These are phyloP conservation scores for Biston betularia DNA, from an alignment of 2,888 invertebrate species.

Conservation along the genomic window DNA sequence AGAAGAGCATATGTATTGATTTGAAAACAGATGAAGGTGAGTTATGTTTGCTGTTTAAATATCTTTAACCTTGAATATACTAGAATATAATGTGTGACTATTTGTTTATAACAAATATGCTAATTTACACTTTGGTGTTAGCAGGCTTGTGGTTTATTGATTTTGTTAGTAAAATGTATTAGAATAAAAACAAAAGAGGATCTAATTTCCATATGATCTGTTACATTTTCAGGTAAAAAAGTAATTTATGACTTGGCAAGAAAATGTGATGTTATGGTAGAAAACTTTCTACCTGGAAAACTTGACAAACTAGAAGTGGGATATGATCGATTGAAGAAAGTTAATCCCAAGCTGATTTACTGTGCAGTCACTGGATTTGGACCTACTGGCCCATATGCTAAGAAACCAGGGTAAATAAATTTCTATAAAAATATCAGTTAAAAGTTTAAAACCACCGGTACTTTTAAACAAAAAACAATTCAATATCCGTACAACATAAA, in stretches of 20 bases:
- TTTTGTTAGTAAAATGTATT: not conserved
- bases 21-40: slow-evolving; percentile 90
- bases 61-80: not conserved
- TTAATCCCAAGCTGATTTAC: slow-evolving; percentile 94
- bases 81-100: not conserved
- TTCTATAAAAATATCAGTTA: too few relatives aligned
- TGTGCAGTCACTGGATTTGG: slow-evolving; percentile 98
- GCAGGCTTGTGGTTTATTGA: slow-evolving; percentile 11
- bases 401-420: slow-evolving; percentile 89
- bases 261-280: slow-evolving; percentile 95
- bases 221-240: slow-evolving; percentile 71
- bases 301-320: slow-evolving; percentile 91
- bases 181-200: not conserved
- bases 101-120: not conserved
- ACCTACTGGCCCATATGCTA: slow-evolving; percentile 92
- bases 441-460: not conserved
- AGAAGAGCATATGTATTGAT: slow-evolving; percentile 96
- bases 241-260: slow-evolving; percentile 90
- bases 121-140: not conserved
- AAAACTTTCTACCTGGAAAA: slow-evolving; percentile 98
- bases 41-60: slow-evolving; percentile 35
- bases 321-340: slow-evolving; percentile 89
- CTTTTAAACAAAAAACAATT: not conserved
- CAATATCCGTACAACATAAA: too few relatives aligned
- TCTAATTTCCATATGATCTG: not conserved